Percentiles rank a stretch among this genome's conserved stretches.
Evolutionary conservation across 2,888 invertebrate species (phyloP).

Genomic region (Rhagophthalmus giganteus): DNA sequence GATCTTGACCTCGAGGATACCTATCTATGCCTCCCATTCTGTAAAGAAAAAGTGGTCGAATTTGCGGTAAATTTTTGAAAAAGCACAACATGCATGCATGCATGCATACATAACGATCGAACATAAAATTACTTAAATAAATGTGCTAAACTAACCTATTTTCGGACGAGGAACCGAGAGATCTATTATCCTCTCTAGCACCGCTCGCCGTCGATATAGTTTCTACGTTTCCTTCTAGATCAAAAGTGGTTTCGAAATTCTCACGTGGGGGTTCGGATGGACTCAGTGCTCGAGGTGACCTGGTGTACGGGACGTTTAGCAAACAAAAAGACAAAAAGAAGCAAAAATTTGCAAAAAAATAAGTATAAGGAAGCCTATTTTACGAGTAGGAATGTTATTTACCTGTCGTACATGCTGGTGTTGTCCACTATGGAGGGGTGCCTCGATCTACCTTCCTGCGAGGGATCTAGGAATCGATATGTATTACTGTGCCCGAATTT

Average conservation of each 20-base stretch:
- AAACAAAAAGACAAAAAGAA: conserved; percentile 26
- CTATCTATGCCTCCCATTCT: conserved; percentile 56
- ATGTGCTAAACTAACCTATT: conserved; percentile 65
- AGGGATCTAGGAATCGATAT: conserved; percentile 82
- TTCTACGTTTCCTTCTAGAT: conserved; percentile 89
- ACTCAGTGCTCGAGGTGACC: conserved; percentile 54
- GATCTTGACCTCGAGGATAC: conserved; percentile 75
- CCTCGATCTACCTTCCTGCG: conserved; percentile 77
- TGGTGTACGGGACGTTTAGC: conserved; percentile 41
- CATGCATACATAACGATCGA: too few relatives aligned
- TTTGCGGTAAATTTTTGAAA: background rate
- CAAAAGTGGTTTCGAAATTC: conserved; percentile 84
- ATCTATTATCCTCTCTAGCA: conserved; percentile 66
- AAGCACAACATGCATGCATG: background rate
- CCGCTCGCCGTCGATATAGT: conserved; percentile 86
- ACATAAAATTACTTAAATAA: background rate
- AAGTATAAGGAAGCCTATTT: too few relatives aligned
- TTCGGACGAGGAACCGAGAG: conserved; percentile 73
- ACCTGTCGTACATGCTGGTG: conserved; percentile 83
- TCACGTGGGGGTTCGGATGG: conserved; percentile 64
- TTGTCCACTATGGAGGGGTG: conserved; percentile 67
- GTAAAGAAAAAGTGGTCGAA: conserved; percentile 19
- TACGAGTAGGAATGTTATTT: too few relatives aligned
- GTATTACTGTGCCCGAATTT: conserved; percentile 87
- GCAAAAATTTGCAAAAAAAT: conserved; percentile 7